Evolutionary conservation across 2,888 invertebrate species (phyloP), one percentile per base, ranked within the genome.

Genomic region (Trypoxylon attenuatum): DNA sequence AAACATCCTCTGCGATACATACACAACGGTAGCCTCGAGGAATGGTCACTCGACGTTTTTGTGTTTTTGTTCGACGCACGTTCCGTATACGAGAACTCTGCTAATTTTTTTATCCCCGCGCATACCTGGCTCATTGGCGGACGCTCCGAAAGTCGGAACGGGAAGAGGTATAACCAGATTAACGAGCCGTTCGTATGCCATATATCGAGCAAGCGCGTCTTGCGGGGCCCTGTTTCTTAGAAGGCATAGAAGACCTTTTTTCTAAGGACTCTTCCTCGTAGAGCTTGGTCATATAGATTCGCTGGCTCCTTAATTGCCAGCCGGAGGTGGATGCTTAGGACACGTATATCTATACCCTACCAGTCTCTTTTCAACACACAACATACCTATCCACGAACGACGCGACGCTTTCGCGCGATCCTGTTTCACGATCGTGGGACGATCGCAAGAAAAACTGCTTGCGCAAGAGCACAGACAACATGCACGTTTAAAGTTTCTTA

Each of bases 371-470:
- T 43, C 19, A 47, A 54, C 56, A 29, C 39, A 23, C 6, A 25
- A 21, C 19, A 29, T 21, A 42, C 18, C 16, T n/a, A n/a, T n/a
- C 43, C 29, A 29, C 42, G 54, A 59, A 53, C 50, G 41, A n/a
- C 47, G 27, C 54, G 54, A 64, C 67, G n/a, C 65, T 67, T 68
- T 56, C 66, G 43, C 23, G 50, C 66, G 46, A 57, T 63, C 66
- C 58, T 55, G 43, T 63, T 73, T 49, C 58, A 68, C 41, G 69
- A 61, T 62, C 64, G 59, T 59, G 53, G 59, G 67, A 69, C 63
- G 49, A 51, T 43, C 38, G 19, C 13, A 39, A 58, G 62, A 69
- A 69, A 69, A 63, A 56, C 55, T 19, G 21, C 33, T 62, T 63
- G 53, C 63, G 49, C 69, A 54, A 62, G 47, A 45, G 55, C 54